phyloP scores from a whole-genome alignment of 2,113 vertebrate species.

The Mugil cephalus region DNA sequence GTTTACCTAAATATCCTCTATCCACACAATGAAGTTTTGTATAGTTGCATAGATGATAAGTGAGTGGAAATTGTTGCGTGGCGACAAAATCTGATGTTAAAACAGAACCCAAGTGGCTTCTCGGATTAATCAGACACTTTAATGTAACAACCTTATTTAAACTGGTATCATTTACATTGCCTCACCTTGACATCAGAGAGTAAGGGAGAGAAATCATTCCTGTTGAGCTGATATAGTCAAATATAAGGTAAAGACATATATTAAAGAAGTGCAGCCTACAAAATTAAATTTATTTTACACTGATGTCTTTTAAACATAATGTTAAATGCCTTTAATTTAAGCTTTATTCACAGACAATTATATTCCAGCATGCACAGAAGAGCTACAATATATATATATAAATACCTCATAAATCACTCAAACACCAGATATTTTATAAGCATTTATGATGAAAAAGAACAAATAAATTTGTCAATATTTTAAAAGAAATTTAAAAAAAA shows the following conservation, averaged over 20 bases:
- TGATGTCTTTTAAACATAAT: background rate
- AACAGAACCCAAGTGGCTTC: conserved; percentile 18
- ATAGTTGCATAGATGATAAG: background rate
- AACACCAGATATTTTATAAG: background rate
- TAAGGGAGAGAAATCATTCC: background rate
- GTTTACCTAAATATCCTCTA: background rate
- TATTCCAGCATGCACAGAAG: background rate
- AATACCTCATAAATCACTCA: background rate
- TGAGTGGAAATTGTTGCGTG: background rate
- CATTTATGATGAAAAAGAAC: background rate
- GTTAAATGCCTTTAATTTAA: background rate
- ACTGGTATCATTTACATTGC: background rate
- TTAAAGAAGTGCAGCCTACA: background rate
- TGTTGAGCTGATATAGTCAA: conserved; percentile 3
- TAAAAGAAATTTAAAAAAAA: background rate
- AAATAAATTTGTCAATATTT: background rate
- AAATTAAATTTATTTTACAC: background rate
- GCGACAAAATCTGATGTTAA: conserved; percentile 5
- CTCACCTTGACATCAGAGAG: background rate
- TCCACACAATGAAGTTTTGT: background rate
- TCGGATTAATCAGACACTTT: conserved; percentile 12
- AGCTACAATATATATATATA: background rate
- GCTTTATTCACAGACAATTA: background rate
- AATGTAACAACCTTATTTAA: conserved; percentile 21
- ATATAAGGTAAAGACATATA: conserved; percentile 7